Base-by-base conservation (phyloP, 2,888 invertebrate species). In the Ariolimax columbianus region DNA sequence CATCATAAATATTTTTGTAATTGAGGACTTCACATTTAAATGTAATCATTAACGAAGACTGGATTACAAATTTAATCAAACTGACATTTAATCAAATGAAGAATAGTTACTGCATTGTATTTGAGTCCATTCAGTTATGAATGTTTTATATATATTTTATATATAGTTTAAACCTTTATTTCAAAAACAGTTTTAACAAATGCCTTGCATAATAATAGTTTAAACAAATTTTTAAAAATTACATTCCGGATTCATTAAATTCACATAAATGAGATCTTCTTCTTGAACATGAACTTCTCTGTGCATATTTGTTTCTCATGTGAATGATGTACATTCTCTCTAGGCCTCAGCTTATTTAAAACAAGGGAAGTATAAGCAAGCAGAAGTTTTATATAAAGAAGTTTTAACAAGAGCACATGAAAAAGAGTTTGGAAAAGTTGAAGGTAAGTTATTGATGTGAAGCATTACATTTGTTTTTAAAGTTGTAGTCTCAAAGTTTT, bases 321-420 rank as follows among this genome's bases (percentile, higher is more conserved):
- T 17, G 14, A 17, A 19, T 68, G 59, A 66, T 72, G 6, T 40
- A 6, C 9, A 14, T 30, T 63, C 40, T 26, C 38, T 6, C 26
- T 14, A 95, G 95, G 99, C 99, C 66, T 99, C 99, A 19, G 99
- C 99, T 94, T 99, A 98, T 94, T 96, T 99, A 92, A 99, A 99
- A 95, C 95, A 96, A 93, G 98, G 98, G 90, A 99, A 99, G 95
- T 99, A 99, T 95, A 97, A 98, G 94, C 98, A 99, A 94, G 99
- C 99, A 0, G 99, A 99, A 95, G 97, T 97, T 85, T 95, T 99
- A 78, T 99, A 99, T 95, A 99, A 99, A 95, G 95, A 95, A 95
- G 98, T 99, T 88, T 95, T 99, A 91, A 99, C 99, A 63, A 95
- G 99, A 90, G 99, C 99, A 86, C 99, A 99, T 94, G 99, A 99